A percentile compares a stretch with the other conserved stretches of the same genome.
Conservation (phyloP, 2,113 vertebrate species). For the Oncorhynchus masou region DNA sequence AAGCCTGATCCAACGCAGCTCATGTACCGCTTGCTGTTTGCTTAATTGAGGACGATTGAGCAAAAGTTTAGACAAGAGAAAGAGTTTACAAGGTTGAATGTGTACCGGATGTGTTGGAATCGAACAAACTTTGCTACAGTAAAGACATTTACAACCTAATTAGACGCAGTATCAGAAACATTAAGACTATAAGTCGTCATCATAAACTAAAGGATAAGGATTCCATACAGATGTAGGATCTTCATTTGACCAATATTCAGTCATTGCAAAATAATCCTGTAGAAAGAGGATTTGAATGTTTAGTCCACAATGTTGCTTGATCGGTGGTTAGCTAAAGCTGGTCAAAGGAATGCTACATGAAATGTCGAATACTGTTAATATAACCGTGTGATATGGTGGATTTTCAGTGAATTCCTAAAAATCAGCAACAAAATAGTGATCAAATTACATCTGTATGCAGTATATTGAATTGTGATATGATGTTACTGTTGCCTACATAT, state of each 20-base stretch:
- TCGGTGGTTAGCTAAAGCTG: no score
- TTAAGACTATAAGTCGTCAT: background rate
- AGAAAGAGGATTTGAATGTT: no score
- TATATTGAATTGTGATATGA: background rate
- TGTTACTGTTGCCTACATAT: background rate
- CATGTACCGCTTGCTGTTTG: background rate
- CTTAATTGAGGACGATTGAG: conserved; percentile 22
- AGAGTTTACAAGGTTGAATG: background rate
- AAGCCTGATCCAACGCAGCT: conserved; percentile 6
- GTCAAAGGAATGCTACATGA: no score
- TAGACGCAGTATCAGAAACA: background rate
- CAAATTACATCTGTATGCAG: background rate
- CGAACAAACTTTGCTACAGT: background rate
- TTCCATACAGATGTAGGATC: no score
- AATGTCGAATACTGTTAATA: no score
- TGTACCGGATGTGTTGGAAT: background rate
- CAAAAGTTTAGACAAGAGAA: background rate
- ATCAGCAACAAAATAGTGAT: no score
- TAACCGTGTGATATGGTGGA: no score
- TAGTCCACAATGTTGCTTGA: no score
- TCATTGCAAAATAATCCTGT: no score
- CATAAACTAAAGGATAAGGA: no score
- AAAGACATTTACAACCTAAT: background rate
- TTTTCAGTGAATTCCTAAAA: no score
- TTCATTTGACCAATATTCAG: no score